A percentile compares a stretch with the other conserved stretches of the same genome.
phyloP scores from a whole-genome alignment of 1,140 invertebrate species.

The Lasaia peninsularis region DNA sequence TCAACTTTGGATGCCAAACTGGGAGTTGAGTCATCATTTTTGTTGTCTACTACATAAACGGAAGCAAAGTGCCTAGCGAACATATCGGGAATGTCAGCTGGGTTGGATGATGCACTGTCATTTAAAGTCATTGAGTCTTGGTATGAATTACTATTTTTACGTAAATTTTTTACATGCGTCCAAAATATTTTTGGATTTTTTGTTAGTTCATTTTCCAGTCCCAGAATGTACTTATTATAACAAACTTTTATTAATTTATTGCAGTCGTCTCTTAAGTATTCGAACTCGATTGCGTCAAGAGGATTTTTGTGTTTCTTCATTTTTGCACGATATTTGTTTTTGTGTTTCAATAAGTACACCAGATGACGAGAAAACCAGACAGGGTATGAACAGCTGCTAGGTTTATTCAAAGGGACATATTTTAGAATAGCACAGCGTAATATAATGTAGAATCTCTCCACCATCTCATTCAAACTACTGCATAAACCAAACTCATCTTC shows the following conservation, averaged over 20 bases:
- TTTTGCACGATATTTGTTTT: constrained; percentile 17
- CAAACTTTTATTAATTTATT: not conserved
- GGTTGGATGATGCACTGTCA: no score
- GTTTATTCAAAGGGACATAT: constrained; percentile 3
- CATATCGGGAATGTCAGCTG: constrained; percentile 17
- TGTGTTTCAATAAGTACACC: constrained; percentile 11
- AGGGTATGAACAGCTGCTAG: not conserved
- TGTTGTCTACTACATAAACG: constrained; percentile 13
- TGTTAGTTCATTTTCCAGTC: not conserved
- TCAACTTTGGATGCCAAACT: not conserved
- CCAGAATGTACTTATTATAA: constrained; percentile 11
- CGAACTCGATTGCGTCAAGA: constrained; percentile 8
- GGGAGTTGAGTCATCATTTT: not conserved
- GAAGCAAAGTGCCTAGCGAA: no score
- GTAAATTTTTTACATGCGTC: constrained; percentile 1
- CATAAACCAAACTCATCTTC: no score
- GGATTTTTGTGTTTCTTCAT: constrained; percentile 13
- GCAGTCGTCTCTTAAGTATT: constrained; percentile 15
- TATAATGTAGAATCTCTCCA: constrained; percentile 13
- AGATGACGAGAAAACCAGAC: constrained; percentile 4
- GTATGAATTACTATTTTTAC: not conserved
- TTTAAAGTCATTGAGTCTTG: not conserved
- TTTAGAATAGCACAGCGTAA: constrained; percentile 5
- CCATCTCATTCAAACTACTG: constrained; percentile 17
- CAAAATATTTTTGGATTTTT: not conserved